A percentile compares a stretch with the other conserved stretches of the same genome.
Evolutionary conservation across 2,113 vertebrate species (phyloP).

Genomic region (Microtus ochrogaster): DNA sequence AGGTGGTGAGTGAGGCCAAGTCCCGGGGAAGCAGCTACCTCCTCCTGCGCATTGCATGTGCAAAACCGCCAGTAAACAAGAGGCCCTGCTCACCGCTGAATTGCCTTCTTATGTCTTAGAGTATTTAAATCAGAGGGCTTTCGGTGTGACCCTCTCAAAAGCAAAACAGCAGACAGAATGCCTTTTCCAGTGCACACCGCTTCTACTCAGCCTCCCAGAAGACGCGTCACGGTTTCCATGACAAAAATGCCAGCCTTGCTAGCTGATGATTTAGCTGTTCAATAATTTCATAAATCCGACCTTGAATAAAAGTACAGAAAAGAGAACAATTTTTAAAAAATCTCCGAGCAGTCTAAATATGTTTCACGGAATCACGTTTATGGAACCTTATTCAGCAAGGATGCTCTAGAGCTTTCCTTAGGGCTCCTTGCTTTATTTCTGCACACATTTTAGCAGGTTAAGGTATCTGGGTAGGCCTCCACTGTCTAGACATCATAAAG

Average conservation of each 20-base stretch:
- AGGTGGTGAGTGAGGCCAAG: background rate
- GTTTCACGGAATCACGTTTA: conserved; percentile 46
- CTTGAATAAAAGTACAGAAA: conserved; percentile 22
- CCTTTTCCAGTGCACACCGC: background rate
- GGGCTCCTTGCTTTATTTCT: background rate
- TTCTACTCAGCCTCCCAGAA: background rate
- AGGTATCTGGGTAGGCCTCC: background rate
- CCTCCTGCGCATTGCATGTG: background rate
- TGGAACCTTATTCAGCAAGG: conserved; percentile 30
- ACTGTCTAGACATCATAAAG: background rate
- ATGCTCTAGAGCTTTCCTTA: background rate
- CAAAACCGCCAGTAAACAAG: background rate
- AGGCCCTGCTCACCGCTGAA: background rate
- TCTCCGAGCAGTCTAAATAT: conserved; percentile 13
- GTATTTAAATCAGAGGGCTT: conserved; percentile 28
- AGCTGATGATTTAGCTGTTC: background rate
- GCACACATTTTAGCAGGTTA: background rate
- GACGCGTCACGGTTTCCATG: background rate
- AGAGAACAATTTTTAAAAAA: conserved; percentile 32
- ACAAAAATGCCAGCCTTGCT: conserved; percentile 2
- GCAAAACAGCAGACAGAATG: background rate
- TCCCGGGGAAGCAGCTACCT: background rate
- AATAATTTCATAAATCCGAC: conserved; percentile 16
- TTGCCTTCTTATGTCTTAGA: conserved; percentile 52
- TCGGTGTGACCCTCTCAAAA: conserved; percentile 11